A percentile compares a stretch with the other conserved stretches of the same genome.
Conservation (phyloP, 2,797 vertebrate genomes). For the Pteronotus mesoamericanus region DNA sequence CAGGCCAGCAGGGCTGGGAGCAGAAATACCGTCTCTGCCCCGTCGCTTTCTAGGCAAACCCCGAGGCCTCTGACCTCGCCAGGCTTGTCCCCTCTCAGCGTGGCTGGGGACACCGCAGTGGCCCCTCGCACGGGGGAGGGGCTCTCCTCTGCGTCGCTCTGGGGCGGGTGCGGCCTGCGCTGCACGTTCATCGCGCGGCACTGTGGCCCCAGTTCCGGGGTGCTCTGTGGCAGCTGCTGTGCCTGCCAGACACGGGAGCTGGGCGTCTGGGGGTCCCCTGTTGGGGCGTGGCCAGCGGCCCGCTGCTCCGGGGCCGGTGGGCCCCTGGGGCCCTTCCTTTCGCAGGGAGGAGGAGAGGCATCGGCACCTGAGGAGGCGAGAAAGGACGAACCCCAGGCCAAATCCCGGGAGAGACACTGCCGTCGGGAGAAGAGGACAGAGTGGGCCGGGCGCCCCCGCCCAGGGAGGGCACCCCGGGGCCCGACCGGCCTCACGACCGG, state of each 20-base stretch:
- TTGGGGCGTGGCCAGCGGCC: background rate
- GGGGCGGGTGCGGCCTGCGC: fast-evolving
- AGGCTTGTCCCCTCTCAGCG: too few species aligned
- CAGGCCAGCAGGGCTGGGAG: background rate
- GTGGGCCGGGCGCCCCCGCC: background rate
- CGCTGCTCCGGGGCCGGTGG: too few species aligned
- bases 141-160: background rate
- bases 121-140: background rate
- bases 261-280: background rate
- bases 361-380: background rate
- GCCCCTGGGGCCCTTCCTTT: background rate
- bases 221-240: too few species aligned
- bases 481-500: fast-evolving
- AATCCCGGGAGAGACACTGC: background rate
- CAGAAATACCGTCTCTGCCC: background rate
- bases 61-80: background rate
- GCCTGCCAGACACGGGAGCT: background rate
- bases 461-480: background rate
- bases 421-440: fast-evolving
- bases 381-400: background rate
- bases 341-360: background rate
- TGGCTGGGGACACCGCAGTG: too few species aligned
- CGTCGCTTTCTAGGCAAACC: background rate
- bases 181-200: background rate
- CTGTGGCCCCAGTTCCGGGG: background rate